These are phyloP conservation scores for Echinometra lucunter DNA, from an alignment of 53 echinoderm and acorn worm genomes.

Conservation along the genomic window DNA sequence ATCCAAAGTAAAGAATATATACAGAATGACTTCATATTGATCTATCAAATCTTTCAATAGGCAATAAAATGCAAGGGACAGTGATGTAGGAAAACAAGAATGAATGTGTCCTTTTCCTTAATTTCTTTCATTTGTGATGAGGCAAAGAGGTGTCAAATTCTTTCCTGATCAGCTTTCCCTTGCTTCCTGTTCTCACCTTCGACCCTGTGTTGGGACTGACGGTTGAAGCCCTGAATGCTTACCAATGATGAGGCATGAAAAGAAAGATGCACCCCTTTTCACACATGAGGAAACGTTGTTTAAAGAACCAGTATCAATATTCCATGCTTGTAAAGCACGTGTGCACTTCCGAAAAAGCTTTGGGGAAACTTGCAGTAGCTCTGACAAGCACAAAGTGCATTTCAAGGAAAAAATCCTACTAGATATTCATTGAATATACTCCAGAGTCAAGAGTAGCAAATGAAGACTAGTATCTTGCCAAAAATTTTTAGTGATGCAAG, in stretches of 20 bases:
- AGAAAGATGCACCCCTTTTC: not conserved
- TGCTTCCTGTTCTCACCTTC: constrained; percentile 18
- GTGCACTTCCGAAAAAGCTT: too few species aligned
- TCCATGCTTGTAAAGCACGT: too few species aligned
- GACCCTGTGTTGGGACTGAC: not conserved
- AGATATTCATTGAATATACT: too few species aligned
- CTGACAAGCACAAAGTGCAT: too few species aligned
- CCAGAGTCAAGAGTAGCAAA: too few species aligned
- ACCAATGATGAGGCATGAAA: not conserved
- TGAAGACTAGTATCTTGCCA: too few species aligned
- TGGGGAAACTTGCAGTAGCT: too few species aligned
- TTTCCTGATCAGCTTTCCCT: constrained; percentile 20
- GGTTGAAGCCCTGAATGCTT: not conserved
- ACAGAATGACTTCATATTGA: not conserved
- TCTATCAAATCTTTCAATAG: not conserved
- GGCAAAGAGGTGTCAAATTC: constrained; percentile 6
- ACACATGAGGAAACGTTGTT: not conserved
- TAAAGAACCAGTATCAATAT: too few species aligned
- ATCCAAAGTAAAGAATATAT: not conserved
- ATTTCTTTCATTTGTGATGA: constrained; percentile 4
- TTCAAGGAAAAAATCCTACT: too few species aligned
- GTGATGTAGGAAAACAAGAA: not conserved
- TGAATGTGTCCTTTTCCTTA: not conserved
- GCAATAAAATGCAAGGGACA: not conserved
- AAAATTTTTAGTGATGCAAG: too few species aligned